These are phyloP conservation scores for Carterocephalus palaemon DNA, from an alignment of 2,888 invertebrate genomes.

Conservation along the genomic window DNA sequence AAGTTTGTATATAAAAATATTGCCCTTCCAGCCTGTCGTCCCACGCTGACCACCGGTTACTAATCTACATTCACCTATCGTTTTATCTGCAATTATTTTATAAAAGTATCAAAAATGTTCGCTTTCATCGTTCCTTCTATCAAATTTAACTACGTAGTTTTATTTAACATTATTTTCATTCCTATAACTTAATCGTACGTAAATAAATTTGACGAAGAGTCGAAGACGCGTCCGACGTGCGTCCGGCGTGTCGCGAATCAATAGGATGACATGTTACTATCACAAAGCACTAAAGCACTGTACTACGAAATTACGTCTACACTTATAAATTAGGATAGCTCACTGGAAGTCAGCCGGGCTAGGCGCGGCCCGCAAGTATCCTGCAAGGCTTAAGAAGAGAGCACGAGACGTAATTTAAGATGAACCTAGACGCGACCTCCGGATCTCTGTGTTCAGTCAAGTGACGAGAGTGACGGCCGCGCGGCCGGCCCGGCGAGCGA, in stretches of 20 bases:
- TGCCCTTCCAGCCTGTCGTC: conserved; percentile 3
- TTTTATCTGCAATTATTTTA: conserved; percentile 11
- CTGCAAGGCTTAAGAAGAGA: conserved; percentile 8
- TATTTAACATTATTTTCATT: not conserved
- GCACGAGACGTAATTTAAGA: conserved; percentile 5
- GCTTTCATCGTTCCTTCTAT: conserved; percentile 10
- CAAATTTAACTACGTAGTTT: conserved; percentile 18
- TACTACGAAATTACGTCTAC: conserved; percentile 1
- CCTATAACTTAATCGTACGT: not conserved
- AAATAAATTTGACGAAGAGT: conserved; percentile 19
- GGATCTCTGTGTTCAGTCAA: conserved; percentile 35
- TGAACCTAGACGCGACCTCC: conserved; percentile 16
- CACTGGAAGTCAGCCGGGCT: conserved; percentile 10
- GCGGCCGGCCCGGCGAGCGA: conserved; percentile 28
- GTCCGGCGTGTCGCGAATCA: not conserved
- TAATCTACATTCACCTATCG: conserved; percentile 14
- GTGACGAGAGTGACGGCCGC: conserved; percentile 35
- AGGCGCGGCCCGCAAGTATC: conserved; percentile 13
- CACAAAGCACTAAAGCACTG: conserved; percentile 15
- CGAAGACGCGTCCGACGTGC: not conserved
- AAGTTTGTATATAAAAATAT: conserved; percentile 22
- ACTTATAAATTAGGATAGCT: conserved; percentile 18
- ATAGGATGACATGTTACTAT: not conserved
- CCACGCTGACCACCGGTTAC: conserved; percentile 3
- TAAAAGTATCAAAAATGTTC: conserved; percentile 20